phyloP scores from a whole-genome alignment of 2,888 invertebrate genomes.

The Catocala nupta region DNA sequence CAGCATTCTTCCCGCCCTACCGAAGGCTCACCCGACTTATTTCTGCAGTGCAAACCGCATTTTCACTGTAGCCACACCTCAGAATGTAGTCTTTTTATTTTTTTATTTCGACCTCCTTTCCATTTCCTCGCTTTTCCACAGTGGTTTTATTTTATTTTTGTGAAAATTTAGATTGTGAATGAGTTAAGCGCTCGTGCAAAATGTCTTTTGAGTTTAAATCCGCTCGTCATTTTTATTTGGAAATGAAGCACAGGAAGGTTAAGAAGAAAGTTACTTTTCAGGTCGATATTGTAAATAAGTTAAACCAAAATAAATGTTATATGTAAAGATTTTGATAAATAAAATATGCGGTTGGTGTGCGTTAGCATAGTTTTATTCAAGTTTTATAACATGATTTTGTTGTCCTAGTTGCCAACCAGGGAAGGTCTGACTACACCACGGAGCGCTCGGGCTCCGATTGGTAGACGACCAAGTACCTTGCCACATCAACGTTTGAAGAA shows the following conservation, averaged over 20 bases:
- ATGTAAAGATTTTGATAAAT: no score
- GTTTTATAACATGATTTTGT: slow-evolving; percentile 18
- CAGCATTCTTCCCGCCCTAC: slow-evolving; percentile 62
- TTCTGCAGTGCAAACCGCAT: slow-evolving; percentile 70
- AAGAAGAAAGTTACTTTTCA: slow-evolving; percentile 81
- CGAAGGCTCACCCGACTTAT: slow-evolving; percentile 57
- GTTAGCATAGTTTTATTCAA: no score
- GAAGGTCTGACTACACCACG: slow-evolving; percentile 81
- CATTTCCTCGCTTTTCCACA: slow-evolving; percentile 44
- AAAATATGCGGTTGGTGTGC: no score
- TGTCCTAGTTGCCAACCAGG: slow-evolving; percentile 76
- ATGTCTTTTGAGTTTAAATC: slow-evolving; percentile 78
- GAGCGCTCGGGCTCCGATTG: slow-evolving; percentile 81
- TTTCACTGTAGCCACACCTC: slow-evolving; percentile 62
- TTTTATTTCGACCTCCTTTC: slow-evolving; percentile 55
- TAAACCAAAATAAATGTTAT: not conserved
- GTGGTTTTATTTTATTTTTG: slow-evolving; percentile 54
- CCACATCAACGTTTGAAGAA: slow-evolving; percentile 81
- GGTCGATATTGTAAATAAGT: slow-evolving; percentile 47
- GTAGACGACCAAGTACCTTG: slow-evolving; percentile 78
- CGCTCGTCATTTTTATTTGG: slow-evolving; percentile 70
- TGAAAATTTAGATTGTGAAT: slow-evolving; percentile 50
- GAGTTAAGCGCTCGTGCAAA: slow-evolving; percentile 53
- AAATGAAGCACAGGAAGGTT: slow-evolving; percentile 75
- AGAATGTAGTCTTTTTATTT: slow-evolving; percentile 58